Base-by-base conservation (phyloP, 2,113 vertebrate species). In the Geococcyx californianus region DNA sequence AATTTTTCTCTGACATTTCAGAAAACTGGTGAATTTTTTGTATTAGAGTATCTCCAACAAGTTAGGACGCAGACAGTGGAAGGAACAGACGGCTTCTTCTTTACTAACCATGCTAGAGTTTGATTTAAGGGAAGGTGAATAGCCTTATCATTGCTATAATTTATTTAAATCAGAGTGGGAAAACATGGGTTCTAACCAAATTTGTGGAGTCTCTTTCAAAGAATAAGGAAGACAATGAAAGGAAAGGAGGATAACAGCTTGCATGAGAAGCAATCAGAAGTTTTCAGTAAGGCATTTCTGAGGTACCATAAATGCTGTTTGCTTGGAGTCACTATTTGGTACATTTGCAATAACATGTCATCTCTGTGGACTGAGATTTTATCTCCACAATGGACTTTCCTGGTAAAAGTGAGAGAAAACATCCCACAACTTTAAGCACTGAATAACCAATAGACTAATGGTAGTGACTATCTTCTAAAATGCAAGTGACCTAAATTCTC, bases 191-290 rank as follows among this genome's bases (percentile, higher is more conserved):
- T 67, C 24, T 44, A 80, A 62, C 3, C 2, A 51, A 87, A 69
- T 60, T 79, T 16, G 47, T 28, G 17, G 13, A 60, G 11, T 49
- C 15, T 74, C 21, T 66, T 72, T 16, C 4, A 70, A 74, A 77
- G n/a, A 69, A 36, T 21, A 74, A 1, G 3, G 16, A 89, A 66
- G 55, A 62, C 28, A 74, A 14, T 19, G 31, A 78, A 13, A 74
- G 23, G 38, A 69, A 81, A 70, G 21, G 14, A 63, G 7, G 9
- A 10, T 29, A 70, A 44, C 17, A 38, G 8, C 11, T 9, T 67
- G 10, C 23, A 24, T 42, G 25, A 66, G 31, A 80, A 70, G 8
- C 0, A 0, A 62, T 40, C n/a, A 82, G 21, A 9, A 76, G 64
- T 64, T 90, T 88, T 66, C 21, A 15, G 10, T 49, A 62, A 29